Percentiles rank a stretch among this genome's conserved stretches.
Evolutionary conservation across 2,888 invertebrate genomes (phyloP).

Genomic region (Lycocerus yunnanus): DNA sequence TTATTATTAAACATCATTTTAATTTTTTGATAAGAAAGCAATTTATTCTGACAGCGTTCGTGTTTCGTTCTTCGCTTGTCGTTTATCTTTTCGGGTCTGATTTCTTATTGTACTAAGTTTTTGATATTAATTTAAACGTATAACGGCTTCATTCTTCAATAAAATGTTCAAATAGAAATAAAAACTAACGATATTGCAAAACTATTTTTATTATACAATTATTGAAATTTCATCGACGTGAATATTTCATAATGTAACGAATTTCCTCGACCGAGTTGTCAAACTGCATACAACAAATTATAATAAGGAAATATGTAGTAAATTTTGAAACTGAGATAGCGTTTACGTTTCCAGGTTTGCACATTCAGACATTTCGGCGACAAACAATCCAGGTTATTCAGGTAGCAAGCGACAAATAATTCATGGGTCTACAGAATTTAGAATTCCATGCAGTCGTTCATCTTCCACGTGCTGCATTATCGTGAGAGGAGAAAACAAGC

Average conservation of each 20-base stretch:
- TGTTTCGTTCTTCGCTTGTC: conserved; percentile 17
- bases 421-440: conserved; percentile 35
- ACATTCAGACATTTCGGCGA: conserved; percentile 25
- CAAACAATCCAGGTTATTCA: conserved; percentile 31
- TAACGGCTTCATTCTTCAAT: conserved; percentile 12
- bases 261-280: not conserved
- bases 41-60: conserved; percentile 13
- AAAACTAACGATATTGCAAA: conserved; percentile 29
- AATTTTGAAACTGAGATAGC: conserved; percentile 8
- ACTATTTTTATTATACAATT: conserved; percentile 21
- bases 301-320: conserved; percentile 13
- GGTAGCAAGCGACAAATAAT: conserved; percentile 34
- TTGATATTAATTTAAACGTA: conserved; percentile 32
- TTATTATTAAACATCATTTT: conserved; percentile 20
- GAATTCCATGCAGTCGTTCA: conserved; percentile 36
- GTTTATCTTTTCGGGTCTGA: conserved; percentile 9
- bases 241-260: not conserved
- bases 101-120: conserved; percentile 33
- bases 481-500: conserved; percentile 14
- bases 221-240: not conserved
- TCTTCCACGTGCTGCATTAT: conserved; percentile 32
- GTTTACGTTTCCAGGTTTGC: conserved; percentile 12
- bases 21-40: conserved; percentile 28
- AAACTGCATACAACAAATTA: not conserved
- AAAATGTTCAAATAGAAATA: conserved; percentile 14